These are phyloP conservation scores for Myotis findleyi DNA, from an alignment of 2,797 vertebrate species.

Conservation along the genomic window DNA sequence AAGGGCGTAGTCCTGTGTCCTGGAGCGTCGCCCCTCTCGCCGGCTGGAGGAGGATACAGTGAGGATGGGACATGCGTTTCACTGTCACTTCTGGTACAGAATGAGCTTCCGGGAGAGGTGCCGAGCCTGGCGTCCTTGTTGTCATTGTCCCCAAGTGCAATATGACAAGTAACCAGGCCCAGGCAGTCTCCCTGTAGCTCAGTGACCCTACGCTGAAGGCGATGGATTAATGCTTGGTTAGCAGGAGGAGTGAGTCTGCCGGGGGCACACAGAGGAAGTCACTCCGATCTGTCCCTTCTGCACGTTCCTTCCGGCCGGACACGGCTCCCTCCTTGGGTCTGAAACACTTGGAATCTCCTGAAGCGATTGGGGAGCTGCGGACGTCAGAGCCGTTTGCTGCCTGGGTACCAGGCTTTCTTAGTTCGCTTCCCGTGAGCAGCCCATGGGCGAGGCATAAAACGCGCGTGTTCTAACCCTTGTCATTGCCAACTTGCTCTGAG, in stretches of 20 bases:
- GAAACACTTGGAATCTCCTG: slow-evolving; percentile 55
- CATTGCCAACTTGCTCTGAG: slow-evolving; percentile 73
- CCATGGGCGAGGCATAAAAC: slow-evolving; percentile 83
- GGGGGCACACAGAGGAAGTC: not conserved
- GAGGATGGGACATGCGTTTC: not conserved
- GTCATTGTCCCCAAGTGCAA: slow-evolving; percentile 72
- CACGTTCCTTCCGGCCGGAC: slow-evolving; percentile 53
- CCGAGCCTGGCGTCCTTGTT: slow-evolving; percentile 32
- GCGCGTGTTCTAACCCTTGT: slow-evolving; percentile 67
- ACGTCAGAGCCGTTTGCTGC: slow-evolving; percentile 54
- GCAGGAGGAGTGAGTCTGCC: slow-evolving; percentile 30
- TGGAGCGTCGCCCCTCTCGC: slow-evolving; percentile 28
- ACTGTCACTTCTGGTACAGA: slow-evolving; percentile 26
- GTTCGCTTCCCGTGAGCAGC: slow-evolving; percentile 73
- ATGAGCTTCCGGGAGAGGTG: slow-evolving; percentile 66
- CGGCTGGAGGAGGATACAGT: not conserved
- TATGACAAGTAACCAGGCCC: slow-evolving; percentile 55
- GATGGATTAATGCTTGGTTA: slow-evolving; percentile 41
- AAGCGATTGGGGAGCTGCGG: slow-evolving; percentile 34
- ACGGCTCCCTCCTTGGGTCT: slow-evolving; percentile 17
- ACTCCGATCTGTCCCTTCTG: not conserved
- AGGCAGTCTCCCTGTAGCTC: slow-evolving; percentile 41
- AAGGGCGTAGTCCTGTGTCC: slow-evolving; percentile 17
- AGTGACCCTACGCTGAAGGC: slow-evolving; percentile 24
- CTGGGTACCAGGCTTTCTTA: slow-evolving; percentile 56